These are phyloP conservation scores for Cremastobaeus sp. DNA, from an alignment of 2,888 invertebrate species.

Conservation along the genomic window DNA sequence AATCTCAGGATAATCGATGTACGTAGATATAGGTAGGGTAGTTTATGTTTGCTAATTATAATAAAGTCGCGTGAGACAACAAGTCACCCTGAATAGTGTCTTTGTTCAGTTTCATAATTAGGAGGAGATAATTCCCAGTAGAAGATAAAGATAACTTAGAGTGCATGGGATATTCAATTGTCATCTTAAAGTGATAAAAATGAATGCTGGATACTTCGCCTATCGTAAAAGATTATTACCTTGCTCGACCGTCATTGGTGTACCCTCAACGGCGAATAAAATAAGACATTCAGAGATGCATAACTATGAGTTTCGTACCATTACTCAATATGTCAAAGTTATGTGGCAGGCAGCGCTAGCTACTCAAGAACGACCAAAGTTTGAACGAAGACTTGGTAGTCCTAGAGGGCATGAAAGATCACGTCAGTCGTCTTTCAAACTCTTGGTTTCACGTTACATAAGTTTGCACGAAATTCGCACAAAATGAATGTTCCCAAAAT, in stretches of 20 bases:
- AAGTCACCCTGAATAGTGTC: too few species aligned
- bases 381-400: conserved; percentile 57
- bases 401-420: conserved; percentile 57
- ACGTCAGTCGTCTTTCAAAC: conserved; percentile 70
- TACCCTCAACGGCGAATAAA: conserved; percentile 37
- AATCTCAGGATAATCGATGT: conserved; percentile 21
- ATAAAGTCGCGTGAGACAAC: too few species aligned
- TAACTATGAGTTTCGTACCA: conserved; percentile 54
- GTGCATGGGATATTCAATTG: background rate
- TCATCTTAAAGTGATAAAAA: background rate
- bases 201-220: background rate
- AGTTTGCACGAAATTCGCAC: conserved; percentile 54
- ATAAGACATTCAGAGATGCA: conserved; percentile 46
- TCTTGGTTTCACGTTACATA: conserved; percentile 66
- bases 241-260: conserved; percentile 20
- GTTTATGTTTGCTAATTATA: too few species aligned
- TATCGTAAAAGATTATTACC: conserved; percentile 32
- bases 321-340: conserved; percentile 61
- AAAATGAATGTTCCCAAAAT: too few species aligned
- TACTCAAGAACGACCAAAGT: conserved; percentile 58
- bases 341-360: conserved; percentile 48
- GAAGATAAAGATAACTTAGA: too few species aligned
- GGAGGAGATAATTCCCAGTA: too few species aligned
- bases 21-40: too few species aligned
- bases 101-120: too few species aligned